Evolutionary conservation across 2,113 vertebrate species (phyloP).

Genomic region (Crypturellus undulatus): DNA sequence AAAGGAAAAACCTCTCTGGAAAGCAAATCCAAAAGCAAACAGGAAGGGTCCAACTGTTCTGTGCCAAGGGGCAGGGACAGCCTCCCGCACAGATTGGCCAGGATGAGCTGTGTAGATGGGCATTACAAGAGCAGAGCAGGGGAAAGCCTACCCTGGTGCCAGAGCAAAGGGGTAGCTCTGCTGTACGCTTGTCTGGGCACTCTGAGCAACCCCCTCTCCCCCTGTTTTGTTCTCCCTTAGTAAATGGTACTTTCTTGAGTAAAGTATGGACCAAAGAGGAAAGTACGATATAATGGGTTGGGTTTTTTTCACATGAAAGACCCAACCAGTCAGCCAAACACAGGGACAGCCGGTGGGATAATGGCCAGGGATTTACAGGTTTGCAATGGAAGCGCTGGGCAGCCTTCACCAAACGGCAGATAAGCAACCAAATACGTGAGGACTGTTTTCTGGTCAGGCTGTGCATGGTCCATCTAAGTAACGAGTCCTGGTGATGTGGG

Average conservation of each 20-base stretch:
- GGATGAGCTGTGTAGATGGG: no score
- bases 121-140: background rate
- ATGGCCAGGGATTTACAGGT: background rate
- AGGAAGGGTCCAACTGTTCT: no score
- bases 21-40: background rate
- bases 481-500: background rate
- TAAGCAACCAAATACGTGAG: background rate
- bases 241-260: background rate
- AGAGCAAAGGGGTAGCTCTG: background rate
- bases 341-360: rapidly evolving
- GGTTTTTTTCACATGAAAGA: background rate
- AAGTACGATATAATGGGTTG: background rate
- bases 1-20: background rate
- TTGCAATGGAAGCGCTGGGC: background rate
- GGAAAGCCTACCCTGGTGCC: background rate
- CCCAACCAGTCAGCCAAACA: background rate
- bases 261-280: background rate
- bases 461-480: no score
- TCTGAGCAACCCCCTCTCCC: background rate
- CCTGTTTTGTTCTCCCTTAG: background rate
- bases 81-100: background rate
- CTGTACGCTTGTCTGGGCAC: background rate
- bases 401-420: background rate
- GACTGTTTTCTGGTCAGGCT: background rate
- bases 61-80: background rate